Evolutionary conservation across 30 jellyfish, hydroid and myxozoan genomes (phyloP).

Genomic region (Hydra vulgaris): DNA sequence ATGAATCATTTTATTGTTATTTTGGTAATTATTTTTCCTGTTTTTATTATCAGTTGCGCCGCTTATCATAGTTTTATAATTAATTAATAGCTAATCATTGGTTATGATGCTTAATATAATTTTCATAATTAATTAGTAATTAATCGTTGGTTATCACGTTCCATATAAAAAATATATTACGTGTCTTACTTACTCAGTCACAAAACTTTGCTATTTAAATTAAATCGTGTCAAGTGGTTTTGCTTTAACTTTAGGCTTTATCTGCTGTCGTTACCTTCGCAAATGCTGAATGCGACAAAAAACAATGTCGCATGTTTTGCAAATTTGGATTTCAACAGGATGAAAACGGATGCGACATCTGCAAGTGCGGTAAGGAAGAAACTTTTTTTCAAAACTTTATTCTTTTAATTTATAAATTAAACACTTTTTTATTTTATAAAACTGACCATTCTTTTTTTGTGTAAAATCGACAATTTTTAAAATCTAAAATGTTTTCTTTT

Average conservation of each 20-base stretch:
- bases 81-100: too few species aligned
- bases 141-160: too few species aligned
- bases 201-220: too few species aligned
- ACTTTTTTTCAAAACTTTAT: background rate
- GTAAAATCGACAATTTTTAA: too few species aligned
- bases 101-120: too few species aligned
- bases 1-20: background rate
- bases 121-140: too few species aligned
- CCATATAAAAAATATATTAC: too few species aligned
- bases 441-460: background rate
- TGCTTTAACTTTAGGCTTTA: background rate
- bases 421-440: background rate
- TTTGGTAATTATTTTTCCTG: background rate
- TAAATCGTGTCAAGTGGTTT: too few species aligned
- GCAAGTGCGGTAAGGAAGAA: constrained; percentile 26
- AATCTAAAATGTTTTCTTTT: too few species aligned
- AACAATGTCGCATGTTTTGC: constrained; percentile 24
- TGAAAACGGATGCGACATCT: constrained; percentile 24
- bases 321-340: constrained; percentile 21
- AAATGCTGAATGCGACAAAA: constrained; percentile 13
- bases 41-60: too few species aligned
- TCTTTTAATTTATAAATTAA: background rate
- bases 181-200: too few species aligned
- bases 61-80: too few species aligned
- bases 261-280: background rate